These are phyloP conservation scores for Muraenolepis orangiensis DNA, from an alignment of 2,797 vertebrate genomes.

Conservation along the genomic window DNA sequence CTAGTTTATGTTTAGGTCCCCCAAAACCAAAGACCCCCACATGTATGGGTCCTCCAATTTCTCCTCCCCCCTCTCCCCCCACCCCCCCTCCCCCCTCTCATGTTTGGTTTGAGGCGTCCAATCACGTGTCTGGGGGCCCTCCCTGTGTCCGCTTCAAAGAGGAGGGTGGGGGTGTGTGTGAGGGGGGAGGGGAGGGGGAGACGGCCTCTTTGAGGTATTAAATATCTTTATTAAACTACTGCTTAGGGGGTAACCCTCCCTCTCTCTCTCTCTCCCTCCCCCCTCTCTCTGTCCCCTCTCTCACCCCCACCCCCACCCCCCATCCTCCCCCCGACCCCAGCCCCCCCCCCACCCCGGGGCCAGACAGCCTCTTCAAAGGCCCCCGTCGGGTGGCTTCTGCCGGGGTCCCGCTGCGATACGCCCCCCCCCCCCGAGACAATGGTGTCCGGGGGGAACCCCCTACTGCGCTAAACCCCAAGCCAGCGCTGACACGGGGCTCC, in stretches of 20 bases:
- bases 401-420: conserved; percentile 64
- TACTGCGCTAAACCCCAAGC: conserved; percentile 63
- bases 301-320: conserved; percentile 42
- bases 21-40: neutral
- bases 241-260: conserved; percentile 39
- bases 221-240: conserved; percentile 76
- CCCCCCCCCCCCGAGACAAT: conserved; percentile 58
- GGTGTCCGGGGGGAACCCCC: conserved; percentile 44
- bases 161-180: conserved; percentile 16
- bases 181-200: neutral
- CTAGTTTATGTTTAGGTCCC: neutral
- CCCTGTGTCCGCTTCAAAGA: conserved; percentile 58
- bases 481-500: conserved; percentile 59
- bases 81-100: neutral
- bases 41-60: conserved; percentile 1
- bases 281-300: conserved; percentile 48
- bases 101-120: conserved; percentile 36
- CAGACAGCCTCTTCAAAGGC: conserved; percentile 60
- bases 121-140: conserved; percentile 45
- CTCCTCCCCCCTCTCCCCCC: conserved; percentile 6
- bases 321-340: conserved; percentile 36
- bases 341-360: conserved; percentile 33
- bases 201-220: conserved; percentile 67
- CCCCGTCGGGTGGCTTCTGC: conserved; percentile 65
- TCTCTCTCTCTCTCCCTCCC: conserved; percentile 41